phyloP scores from a whole-genome alignment of 2,888 invertebrate species.

The Ashinkailepas kermadecensis region DNA sequence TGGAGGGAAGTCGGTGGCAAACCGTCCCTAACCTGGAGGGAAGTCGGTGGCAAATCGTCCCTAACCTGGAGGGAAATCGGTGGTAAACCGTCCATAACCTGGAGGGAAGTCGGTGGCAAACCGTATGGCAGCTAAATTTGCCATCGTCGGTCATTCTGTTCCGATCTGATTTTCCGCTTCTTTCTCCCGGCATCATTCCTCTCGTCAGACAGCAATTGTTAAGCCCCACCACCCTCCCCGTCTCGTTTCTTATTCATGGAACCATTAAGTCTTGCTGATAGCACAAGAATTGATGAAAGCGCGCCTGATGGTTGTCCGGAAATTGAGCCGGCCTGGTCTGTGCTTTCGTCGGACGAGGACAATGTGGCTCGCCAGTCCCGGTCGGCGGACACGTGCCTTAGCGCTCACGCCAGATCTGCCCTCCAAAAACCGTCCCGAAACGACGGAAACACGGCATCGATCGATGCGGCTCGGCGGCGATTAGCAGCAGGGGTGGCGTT shows the following conservation, averaged over 20 bases:
- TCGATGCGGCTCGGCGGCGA: neutral
- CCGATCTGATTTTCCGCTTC: neutral
- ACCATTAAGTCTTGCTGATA: conserved; percentile 19
- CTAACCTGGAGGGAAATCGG: no score
- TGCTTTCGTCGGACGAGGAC: neutral
- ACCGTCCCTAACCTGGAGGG: no score
- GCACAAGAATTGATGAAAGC: conserved; percentile 16
- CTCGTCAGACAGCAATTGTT: neutral
- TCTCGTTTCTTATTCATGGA: conserved; percentile 21
- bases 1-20: no score
- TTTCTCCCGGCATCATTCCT: neutral
- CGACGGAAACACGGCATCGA: neutral
- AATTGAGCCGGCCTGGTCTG: neutral
- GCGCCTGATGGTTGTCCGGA: conserved; percentile 14
- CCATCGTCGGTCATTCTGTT: neutral
- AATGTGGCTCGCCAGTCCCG: neutral
- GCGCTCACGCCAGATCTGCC: no score
- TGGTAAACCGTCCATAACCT: no score
- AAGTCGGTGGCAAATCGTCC: no score
- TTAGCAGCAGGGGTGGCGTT: neutral
- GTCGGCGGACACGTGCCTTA: no score
- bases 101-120: no score
- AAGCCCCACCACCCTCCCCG: neutral
- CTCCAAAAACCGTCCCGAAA: no score
- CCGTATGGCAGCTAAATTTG: neutral